Evolutionary conservation across 2,888 invertebrate species (phyloP), one percentile per base, ranked within the genome.

Genomic region (Agrotis exclamationis): DNA sequence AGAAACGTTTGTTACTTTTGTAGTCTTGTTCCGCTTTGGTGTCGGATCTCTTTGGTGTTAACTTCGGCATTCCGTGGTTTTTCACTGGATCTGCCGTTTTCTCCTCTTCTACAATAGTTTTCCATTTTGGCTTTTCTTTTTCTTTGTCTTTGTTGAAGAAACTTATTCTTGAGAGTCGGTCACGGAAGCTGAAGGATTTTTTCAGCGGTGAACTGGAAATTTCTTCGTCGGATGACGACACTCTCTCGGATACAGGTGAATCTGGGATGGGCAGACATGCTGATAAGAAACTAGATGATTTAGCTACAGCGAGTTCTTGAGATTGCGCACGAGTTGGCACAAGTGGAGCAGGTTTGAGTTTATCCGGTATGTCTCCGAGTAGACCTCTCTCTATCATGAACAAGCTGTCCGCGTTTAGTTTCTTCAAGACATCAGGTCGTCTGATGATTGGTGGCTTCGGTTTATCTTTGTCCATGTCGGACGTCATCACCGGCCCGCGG

Each of bases 121-220:
- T 93, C 85, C 88, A 90, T 83, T 94, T 95, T 0, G 83, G 76
- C 83, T 90, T 93, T 16, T 93, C 91, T 80, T 91, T 93, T 81
- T 90, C 91, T 80, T 91, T 93, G 63, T 91, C 91, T 86, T 93
- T 94, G 1, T 90, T 89, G 45, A 96, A 93, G 57, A 95, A 88
- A 76, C 91, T 92, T 62, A 95, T 93, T 74, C 92, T 87, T 16
- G 95, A 93, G 53, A 96, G 89, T 81, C 90, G 93, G 53, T 96
- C 95, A 7, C 96, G 92, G 76, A 96, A 96, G 74, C 96, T 96
- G 80, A 95, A 95, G 1, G 95, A 88, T 82, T 96, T 96, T 79
- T 93, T 95, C 33, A 96, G 72, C 1, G 94, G 93, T 0, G 95
- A 93, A 2, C 79, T 78, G 45, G 70, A 73, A 24, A 70, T 70